Percentiles rank a stretch among this genome's conserved stretches.
These are phyloP conservation scores for Eristalinus sepulchralis DNA, from an alignment of 2,888 invertebrate species.

Conservation along the genomic window DNA sequence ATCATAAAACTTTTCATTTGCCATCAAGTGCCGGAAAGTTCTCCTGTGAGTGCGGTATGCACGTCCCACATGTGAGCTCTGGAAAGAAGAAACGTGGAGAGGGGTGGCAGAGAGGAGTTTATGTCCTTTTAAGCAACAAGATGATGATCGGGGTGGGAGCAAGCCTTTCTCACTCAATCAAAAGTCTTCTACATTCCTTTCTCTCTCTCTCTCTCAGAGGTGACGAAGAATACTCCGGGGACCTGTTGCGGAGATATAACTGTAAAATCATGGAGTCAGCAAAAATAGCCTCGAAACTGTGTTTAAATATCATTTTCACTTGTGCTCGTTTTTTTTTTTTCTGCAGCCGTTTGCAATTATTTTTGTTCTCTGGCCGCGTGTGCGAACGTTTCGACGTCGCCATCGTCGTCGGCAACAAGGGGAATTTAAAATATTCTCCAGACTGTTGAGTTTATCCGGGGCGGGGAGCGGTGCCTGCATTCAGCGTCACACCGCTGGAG, in stretches of 20 bases:
- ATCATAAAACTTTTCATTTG: slow-evolving; percentile 65
- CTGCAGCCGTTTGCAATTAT: slow-evolving; percentile 18
- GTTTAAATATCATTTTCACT: neutral
- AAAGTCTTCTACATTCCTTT: neutral
- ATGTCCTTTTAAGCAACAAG: neutral
- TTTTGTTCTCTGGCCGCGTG: slow-evolving; percentile 8
- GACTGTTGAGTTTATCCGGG: slow-evolving; percentile 37
- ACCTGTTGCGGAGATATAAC: slow-evolving; percentile 31
- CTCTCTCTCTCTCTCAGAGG: too few relatives aligned
- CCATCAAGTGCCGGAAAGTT: slow-evolving; percentile 57
- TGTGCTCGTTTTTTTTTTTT: neutral
- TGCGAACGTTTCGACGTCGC: neutral
- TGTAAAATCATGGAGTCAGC: neutral
- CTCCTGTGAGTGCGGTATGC: neutral
- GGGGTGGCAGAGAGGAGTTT: neutral
- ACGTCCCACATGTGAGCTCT: neutral
- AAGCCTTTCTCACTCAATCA: slow-evolving; percentile 26
- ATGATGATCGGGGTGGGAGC: neutral
- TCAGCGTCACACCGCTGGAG: slow-evolving; percentile 5
- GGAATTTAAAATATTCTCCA: slow-evolving; percentile 48
- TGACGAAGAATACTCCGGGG: neutral
- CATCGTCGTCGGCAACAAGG: neutral
- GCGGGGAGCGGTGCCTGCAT: neutral
- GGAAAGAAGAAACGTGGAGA: neutral
- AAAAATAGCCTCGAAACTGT: neutral